Percentiles rank a stretch among this genome's conserved stretches.
Evolutionary conservation across 2,888 invertebrate genomes (phyloP).

Genomic region (Watsonalla cultraria): DNA sequence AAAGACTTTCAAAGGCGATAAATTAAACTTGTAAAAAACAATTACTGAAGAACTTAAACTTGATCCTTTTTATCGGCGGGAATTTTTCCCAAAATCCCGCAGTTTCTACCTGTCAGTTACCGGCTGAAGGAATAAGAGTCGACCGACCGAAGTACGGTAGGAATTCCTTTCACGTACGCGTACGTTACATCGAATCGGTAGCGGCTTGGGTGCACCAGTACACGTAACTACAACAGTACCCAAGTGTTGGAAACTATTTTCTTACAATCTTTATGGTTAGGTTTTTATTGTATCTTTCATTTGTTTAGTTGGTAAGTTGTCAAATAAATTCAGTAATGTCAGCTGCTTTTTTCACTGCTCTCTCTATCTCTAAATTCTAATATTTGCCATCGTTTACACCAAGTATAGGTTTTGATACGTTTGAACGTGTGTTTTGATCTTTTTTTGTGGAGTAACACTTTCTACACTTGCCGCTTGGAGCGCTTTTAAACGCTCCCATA

Average conservation of each 20-base stretch:
- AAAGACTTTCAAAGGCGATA: background rate
- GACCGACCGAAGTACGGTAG: background rate
- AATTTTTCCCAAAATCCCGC: background rate
- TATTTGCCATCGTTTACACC: no score
- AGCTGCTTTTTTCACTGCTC: no score
- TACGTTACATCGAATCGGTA: conserved; percentile 4
- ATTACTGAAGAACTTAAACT: background rate
- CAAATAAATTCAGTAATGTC: no score
- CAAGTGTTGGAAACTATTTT: background rate
- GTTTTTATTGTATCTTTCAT: no score
- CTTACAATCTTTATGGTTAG: no score
- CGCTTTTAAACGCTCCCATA: no score
- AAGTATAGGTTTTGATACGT: no score
- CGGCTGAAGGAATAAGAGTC: background rate
- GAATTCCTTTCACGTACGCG: conserved; percentile 4
- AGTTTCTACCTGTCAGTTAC: conserved; percentile 3
- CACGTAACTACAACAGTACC: background rate
- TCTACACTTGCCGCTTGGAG: no score
- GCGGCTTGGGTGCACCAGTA: background rate
- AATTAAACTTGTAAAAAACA: background rate
- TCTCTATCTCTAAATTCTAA: no score
- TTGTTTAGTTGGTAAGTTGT: no score
- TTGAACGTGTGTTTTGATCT: no score
- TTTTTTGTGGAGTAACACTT: no score
- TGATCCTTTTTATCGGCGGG: background rate